Conservation (phyloP, 2,888 invertebrate species). For the Ophioninae sp. region DNA sequence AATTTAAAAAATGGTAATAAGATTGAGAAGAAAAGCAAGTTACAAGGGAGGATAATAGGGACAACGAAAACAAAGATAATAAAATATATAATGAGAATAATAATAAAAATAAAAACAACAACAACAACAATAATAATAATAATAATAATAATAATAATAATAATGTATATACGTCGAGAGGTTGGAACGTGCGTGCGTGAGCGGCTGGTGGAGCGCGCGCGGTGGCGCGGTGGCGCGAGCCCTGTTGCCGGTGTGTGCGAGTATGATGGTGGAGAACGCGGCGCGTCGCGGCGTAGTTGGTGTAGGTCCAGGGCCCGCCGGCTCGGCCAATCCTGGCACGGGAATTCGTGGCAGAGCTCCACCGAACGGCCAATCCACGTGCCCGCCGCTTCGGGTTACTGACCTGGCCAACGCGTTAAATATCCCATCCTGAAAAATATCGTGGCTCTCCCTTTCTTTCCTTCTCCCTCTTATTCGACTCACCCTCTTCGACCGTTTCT, state of each 20-base stretch:
- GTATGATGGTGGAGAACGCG: slow-evolving; percentile 54
- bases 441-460: slow-evolving; percentile 70
- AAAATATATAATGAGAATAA: background rate
- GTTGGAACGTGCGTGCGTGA: slow-evolving; percentile 68
- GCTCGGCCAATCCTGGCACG: slow-evolving; percentile 78
- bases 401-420: slow-evolving; percentile 81
- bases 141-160: slow-evolving; percentile 17
- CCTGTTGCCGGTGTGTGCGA: slow-evolving; percentile 43
- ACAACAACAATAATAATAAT: slow-evolving; percentile 17
- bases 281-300: slow-evolving; percentile 73
- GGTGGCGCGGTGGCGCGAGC: slow-evolving; percentile 25
- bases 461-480: slow-evolving; percentile 61
- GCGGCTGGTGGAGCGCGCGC: slow-evolving; percentile 58
- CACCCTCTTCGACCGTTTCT: slow-evolving; percentile 50
- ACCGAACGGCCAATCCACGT: slow-evolving; percentile 77
- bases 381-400: slow-evolving; percentile 76
- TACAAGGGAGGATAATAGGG: background rate
- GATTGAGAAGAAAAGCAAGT: too few species aligned
- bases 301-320: slow-evolving; percentile 80
- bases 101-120: slow-evolving; percentile 13
- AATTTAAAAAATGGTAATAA: too few species aligned
- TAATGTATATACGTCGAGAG: slow-evolving; percentile 32
- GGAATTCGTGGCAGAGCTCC: slow-evolving; percentile 78
- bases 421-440: slow-evolving; percentile 81
- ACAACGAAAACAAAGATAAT: background rate